These are phyloP conservation scores for Fopius arisanus DNA, from an alignment of 1,140 invertebrate genomes.

Conservation along the genomic window DNA sequence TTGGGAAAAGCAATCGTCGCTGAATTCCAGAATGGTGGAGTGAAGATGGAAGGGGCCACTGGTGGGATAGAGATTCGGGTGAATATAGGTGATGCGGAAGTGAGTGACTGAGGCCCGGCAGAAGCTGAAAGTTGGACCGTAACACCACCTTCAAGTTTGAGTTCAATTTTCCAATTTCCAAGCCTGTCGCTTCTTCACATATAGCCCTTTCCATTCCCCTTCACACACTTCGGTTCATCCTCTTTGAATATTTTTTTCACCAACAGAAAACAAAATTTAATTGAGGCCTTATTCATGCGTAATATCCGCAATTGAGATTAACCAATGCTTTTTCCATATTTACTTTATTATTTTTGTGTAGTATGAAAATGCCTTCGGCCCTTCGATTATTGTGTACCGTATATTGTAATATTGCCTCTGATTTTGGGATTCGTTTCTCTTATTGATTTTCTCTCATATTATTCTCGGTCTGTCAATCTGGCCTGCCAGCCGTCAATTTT, in stretches of 20 bases:
- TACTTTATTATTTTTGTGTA: neutral
- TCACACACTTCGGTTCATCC: neutral
- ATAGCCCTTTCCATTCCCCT: neutral
- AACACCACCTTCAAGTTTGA: slow-evolving; percentile 35
- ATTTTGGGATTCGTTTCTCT: slow-evolving; percentile 24
- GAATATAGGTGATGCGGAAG: neutral
- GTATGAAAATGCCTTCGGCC: slow-evolving; percentile 21
- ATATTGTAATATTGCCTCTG: slow-evolving; percentile 52
- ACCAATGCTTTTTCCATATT: neutral
- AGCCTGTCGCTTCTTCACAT: slow-evolving; percentile 41
- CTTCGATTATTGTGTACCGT: slow-evolving; percentile 46
- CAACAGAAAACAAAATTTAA: neutral
- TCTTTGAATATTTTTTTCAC: slow-evolving; percentile 10
- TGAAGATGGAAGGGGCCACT: neutral
- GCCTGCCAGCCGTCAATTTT: neutral
- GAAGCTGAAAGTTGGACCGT: slow-evolving; percentile 10
- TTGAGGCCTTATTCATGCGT: no score
- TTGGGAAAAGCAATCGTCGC: slow-evolving; percentile 5
- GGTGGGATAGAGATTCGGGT: neutral
- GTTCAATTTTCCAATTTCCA: slow-evolving; percentile 57
- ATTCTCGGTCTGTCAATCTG: neutral
- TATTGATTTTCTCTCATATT: neutral
- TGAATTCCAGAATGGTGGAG: neutral
- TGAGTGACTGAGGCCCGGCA: neutral
- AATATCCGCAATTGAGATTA: neutral